Evolutionary conservation across 2,888 invertebrate genomes (phyloP), one percentile per base, ranked within the genome.

Genomic region (Rhamnusium bicolor): DNA sequence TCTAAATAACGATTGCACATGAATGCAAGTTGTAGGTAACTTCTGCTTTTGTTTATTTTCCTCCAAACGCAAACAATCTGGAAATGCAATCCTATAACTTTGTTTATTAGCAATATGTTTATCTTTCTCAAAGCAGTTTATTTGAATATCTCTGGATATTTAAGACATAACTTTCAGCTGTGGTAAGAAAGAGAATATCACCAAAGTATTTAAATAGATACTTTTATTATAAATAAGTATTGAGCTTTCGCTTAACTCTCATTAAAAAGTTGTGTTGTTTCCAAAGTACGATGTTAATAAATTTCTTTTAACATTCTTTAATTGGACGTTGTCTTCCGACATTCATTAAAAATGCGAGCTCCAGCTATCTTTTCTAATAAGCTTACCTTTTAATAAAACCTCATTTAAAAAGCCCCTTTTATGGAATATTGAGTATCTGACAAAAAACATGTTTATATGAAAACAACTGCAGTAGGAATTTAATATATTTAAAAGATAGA

Each of bases 291-390:
- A 51, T 18, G 7, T 18, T 18, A 19, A 51, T 51, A 51, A 18
- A 18, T 51, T 51, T 51, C 19, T 51, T 51, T 16, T 51, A 51
- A 51, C 51, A 51, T 51, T 19, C 18, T 51, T 19, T 51, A 51
- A 51, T 51, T 51, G 51, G 16, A 51, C 16, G 51, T 51, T 51
- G 51, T 51, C 19, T 51, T 51, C 18, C 10, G 8, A 16, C 18
- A 51, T 51, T 51, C 51, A 18, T 18, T 51, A 51, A 47, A 19
- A 16, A 51, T 40, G 51, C 49, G 51, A 10, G 2, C 19, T 51
- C 7, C 19, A 51, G 51, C 7, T 12, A 51, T 40, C n/a, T 12
- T n/a, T 16, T 18, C 16, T 51, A 51, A 51, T 8, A 51, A 51
- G 51, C 51, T 51, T 51, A 51, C 19, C 19, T 51, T n/a, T 51